Percentiles rank a stretch among this genome's conserved stretches.
These are phyloP conservation scores for Spisula solida DNA, from an alignment of 2,888 invertebrate species.

Conservation along the genomic window DNA sequence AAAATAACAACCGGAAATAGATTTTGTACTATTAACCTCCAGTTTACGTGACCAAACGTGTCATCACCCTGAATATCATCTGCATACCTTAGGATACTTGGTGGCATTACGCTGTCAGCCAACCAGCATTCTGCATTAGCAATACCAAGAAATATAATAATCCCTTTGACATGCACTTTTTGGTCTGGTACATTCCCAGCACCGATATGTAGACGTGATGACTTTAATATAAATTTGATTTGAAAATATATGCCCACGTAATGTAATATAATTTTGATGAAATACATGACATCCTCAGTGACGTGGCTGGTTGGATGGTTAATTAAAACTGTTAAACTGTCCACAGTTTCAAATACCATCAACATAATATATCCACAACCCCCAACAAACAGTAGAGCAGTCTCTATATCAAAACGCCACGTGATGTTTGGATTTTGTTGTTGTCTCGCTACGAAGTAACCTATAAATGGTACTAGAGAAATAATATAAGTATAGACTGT, in stretches of 20 bases:
- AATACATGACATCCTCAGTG: conserved; percentile 22
- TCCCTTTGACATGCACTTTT: conserved; percentile 19
- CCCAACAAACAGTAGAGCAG: neutral
- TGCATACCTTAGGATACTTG: conserved; percentile 16
- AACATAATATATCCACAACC: conserved; percentile 35
- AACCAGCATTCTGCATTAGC: conserved; percentile 38
- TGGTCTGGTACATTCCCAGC: neutral
- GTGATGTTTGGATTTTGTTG: neutral
- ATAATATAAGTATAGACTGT: conserved; percentile 39
- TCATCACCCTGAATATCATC: conserved; percentile 33
- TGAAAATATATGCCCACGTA: conserved; percentile 30
- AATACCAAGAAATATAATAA: conserved; percentile 29
- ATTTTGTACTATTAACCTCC: conserved; percentile 26
- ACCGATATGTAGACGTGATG: neutral
- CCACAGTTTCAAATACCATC: conserved; percentile 40
- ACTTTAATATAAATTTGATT: neutral
- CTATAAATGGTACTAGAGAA: conserved; percentile 31
- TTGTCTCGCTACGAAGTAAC: neutral
- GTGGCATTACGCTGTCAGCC: conserved; percentile 37
- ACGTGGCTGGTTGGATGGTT: neutral
- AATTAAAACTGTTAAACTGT: neutral
- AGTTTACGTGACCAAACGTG: conserved; percentile 22
- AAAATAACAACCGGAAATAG: conserved; percentile 32
- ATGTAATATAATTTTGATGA: conserved; percentile 40
- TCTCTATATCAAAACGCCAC: neutral